phyloP scores from a whole-genome alignment of 2,113 vertebrate genomes.

The Onychorhynchus coronatus region DNA sequence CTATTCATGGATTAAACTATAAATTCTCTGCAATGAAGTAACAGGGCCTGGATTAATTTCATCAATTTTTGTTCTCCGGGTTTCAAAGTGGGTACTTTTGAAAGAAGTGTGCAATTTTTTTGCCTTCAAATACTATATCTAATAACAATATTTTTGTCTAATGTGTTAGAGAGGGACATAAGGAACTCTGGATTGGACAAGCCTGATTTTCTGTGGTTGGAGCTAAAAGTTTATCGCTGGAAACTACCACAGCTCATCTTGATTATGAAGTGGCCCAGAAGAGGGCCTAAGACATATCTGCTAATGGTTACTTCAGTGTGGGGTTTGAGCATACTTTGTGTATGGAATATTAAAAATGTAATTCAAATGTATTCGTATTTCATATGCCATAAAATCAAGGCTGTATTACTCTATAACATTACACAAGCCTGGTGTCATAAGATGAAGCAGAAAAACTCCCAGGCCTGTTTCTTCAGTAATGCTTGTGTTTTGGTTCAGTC shows the following conservation, averaged over 20 bases:
- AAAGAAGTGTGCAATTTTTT: background rate
- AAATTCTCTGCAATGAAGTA: background rate
- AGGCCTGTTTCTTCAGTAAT: background rate
- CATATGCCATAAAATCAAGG: background rate
- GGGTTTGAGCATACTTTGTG: background rate
- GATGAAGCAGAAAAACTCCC: slow-evolving; percentile 28
- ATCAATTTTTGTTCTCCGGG: background rate
- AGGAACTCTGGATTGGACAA: background rate
- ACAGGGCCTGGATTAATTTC: background rate
- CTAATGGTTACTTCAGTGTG: background rate
- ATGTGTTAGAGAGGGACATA: background rate
- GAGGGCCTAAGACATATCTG: background rate
- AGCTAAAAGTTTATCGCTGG: background rate
- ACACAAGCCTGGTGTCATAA: background rate
- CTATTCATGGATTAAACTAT: background rate
- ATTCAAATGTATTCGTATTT: background rate
- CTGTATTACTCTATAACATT: background rate
- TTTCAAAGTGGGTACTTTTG: background rate
- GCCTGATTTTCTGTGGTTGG: background rate
- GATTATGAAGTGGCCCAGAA: background rate
- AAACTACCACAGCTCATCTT: background rate
- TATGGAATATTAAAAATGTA: background rate
- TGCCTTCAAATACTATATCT: background rate
- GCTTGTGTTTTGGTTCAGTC: slow-evolving; percentile 40
- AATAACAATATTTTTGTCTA: background rate